Conservation (phyloP, 2,888 invertebrate genomes). For the Acleris laterana region DNA sequence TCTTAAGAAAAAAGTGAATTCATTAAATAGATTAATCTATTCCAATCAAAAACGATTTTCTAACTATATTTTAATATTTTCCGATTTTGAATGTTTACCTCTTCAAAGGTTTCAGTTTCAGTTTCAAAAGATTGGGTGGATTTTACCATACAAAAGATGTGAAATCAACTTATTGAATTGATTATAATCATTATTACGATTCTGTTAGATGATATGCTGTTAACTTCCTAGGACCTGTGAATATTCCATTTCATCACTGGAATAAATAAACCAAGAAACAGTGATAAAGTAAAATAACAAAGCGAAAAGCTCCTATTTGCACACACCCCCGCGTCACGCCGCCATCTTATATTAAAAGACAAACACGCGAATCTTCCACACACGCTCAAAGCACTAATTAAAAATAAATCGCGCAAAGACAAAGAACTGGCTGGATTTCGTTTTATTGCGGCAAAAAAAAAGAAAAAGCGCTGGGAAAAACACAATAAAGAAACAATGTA, state of each 20-base stretch:
- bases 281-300: background rate
- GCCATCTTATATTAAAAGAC: slow-evolving; percentile 34
- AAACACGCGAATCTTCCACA: slow-evolving; percentile 37
- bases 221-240: background rate
- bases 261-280: background rate
- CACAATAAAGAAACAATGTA: slow-evolving; percentile 85
- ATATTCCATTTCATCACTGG: background rate
- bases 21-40: no score
- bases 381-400: slow-evolving; percentile 57
- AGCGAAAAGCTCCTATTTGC: slow-evolving; percentile 6
- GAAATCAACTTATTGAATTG: no score
- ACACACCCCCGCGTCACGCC: slow-evolving; percentile 6
- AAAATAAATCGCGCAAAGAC: slow-evolving; percentile 65
- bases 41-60: no score
- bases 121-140: no score
- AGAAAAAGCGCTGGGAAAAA: slow-evolving; percentile 76
- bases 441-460: slow-evolving; percentile 77
- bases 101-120: no score
- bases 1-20: no score
- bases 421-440: slow-evolving; percentile 65
- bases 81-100: no score
- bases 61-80: no score
- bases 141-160: no score
- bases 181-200: no score
- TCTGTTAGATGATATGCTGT: no score